Percentiles rank a stretch among this genome's conserved stretches.
These are phyloP conservation scores for Leptinotarsa lineolata DNA, from an alignment of 1,140 invertebrate species.

Conservation along the genomic window DNA sequence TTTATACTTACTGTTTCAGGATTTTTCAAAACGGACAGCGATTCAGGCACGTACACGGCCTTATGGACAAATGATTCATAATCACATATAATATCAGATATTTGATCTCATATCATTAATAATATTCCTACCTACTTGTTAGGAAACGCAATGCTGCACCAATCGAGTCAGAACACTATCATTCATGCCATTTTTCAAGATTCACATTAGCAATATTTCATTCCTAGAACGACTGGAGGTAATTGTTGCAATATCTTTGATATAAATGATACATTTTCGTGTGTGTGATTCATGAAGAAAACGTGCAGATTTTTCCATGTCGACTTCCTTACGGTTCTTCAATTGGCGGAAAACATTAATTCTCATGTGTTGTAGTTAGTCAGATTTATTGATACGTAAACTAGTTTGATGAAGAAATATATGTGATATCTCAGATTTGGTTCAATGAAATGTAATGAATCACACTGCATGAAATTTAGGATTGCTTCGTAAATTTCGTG, in stretches of 20 bases:
- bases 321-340: no score
- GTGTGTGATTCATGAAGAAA: not conserved
- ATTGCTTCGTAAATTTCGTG: no score
- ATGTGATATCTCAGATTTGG: no score
- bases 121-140: conserved; percentile 6
- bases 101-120: conserved; percentile 9
- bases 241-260: conserved; percentile 8
- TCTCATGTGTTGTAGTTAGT: no score
- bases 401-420: no score
- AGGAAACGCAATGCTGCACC: not conserved
- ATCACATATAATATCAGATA: conserved; percentile 6
- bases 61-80: conserved; percentile 6
- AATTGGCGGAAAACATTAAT: no score
- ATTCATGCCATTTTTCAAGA: not conserved
- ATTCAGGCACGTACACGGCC: not conserved
- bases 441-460: no score
- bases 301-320: not conserved
- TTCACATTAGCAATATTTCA: conserved; percentile 9
- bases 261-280: conserved; percentile 3
- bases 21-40: not conserved
- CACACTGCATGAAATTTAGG: no score
- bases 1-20: conserved; percentile 1
- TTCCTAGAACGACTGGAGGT: not conserved
- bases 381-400: no score
- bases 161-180: not conserved